A percentile compares a stretch with the other conserved stretches of the same genome.
Conservation (phyloP, 2,113 vertebrate genomes). For the Nibea coibor region DNA sequence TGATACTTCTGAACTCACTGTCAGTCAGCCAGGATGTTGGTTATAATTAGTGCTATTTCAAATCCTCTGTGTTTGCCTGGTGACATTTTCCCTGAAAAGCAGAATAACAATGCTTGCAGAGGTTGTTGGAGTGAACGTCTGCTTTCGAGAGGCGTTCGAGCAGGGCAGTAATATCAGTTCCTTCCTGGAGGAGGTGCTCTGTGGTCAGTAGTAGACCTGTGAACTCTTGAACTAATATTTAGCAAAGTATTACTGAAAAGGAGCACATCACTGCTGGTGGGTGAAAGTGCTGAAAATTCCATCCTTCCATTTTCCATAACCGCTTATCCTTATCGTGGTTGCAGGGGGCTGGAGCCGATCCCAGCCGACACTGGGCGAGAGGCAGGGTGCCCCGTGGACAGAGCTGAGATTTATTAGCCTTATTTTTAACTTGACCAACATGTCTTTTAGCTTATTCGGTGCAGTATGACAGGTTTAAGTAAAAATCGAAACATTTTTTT, state of each 20-base stretch:
- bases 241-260: background rate
- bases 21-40: conserved; percentile 29
- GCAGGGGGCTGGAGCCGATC: no score
- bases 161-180: background rate
- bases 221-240: conserved; percentile 20
- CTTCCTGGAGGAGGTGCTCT: background rate
- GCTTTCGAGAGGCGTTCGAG: background rate
- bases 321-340: no score
- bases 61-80: background rate
- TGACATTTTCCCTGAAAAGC: conserved; percentile 22
- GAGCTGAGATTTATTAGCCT: background rate
- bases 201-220: background rate
- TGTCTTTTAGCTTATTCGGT: background rate
- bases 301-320: no score
- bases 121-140: conserved; percentile 1
- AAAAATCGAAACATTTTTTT: conserved; percentile 3
- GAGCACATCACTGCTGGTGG: background rate
- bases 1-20: conserved; percentile 26
- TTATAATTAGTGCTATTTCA: conserved; percentile 21
- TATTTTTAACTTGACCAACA: conserved; percentile 32
- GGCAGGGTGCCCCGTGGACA: no score
- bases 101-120: conserved; percentile 9
- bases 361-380: no score
- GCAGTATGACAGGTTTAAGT: conserved; percentile 1
- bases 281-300: background rate